Percentiles rank a stretch among this genome's conserved stretches.
These are phyloP conservation scores for Thaumatotibia leucotreta DNA, from an alignment of 1,140 invertebrate genomes.

Conservation along the genomic window DNA sequence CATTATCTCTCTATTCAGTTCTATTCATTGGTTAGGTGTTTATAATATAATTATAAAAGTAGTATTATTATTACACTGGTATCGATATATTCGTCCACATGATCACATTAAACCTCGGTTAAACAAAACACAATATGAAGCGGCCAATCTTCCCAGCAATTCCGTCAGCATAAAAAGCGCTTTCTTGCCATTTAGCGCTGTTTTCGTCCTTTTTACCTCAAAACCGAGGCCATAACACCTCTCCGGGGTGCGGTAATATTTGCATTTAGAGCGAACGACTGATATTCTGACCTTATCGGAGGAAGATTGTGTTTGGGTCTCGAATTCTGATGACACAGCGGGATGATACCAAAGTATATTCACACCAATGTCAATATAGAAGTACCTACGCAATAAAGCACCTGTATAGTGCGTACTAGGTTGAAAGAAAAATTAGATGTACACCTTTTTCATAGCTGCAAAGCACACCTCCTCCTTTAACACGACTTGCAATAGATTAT, in stretches of 20 bases:
- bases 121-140: slow-evolving; percentile 9
- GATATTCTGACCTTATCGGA: slow-evolving; percentile 71
- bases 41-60: no score
- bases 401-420: no score
- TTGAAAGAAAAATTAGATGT: no score
- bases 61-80: no score
- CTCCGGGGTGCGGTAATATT: slow-evolving; percentile 68
- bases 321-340: slow-evolving; percentile 47
- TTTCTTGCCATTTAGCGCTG: slow-evolving; percentile 65
- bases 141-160: slow-evolving; percentile 43
- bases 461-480: no score
- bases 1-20: no score
- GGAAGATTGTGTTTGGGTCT: slow-evolving; percentile 62
- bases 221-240: slow-evolving; percentile 68
- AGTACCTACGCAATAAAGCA: no score
- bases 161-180: slow-evolving; percentile 64
- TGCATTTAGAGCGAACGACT: slow-evolving; percentile 72
- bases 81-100: no score
- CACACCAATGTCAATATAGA: no score
- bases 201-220: slow-evolving; percentile 69
- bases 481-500: no score
- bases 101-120: background rate
- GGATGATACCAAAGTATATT: slow-evolving; percentile 10
- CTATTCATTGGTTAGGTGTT: no score
- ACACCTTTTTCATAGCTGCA: no score